phyloP scores from a whole-genome alignment of 2,797 vertebrate species.

The Valencia hispanica region DNA sequence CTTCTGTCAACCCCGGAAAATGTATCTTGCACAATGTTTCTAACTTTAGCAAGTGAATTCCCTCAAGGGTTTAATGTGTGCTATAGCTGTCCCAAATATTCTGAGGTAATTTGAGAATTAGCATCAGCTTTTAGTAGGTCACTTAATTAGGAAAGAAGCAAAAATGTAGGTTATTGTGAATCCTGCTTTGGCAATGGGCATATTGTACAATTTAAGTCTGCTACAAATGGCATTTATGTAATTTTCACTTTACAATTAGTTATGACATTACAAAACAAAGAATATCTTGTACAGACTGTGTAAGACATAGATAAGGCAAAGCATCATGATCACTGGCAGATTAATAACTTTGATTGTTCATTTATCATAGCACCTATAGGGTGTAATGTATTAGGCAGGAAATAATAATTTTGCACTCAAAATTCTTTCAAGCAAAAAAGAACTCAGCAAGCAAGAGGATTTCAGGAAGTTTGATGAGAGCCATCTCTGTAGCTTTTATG shows the following conservation, averaged over 20 bases:
- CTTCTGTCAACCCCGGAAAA: conserved; percentile 37
- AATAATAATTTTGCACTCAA: background rate
- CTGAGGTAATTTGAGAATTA: conserved; percentile 61
- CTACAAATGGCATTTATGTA: conserved; percentile 13
- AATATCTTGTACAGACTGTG: background rate
- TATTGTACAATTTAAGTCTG: conserved; percentile 48
- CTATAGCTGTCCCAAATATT: conserved; percentile 37
- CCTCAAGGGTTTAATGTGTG: conserved; percentile 50
- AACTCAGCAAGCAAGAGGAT: background rate
- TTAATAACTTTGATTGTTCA: background rate
- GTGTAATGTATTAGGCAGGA: background rate
- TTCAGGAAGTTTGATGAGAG: background rate
- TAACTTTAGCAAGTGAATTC: conserved; percentile 53
- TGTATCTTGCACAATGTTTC: conserved; percentile 24
- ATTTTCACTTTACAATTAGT: background rate
- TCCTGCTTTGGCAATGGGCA: conserved; percentile 43
- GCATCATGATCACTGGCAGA: background rate
- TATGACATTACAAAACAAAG: background rate
- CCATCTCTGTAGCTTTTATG: background rate
- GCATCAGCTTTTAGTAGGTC: conserved; percentile 52
- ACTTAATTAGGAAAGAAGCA: conserved; percentile 47
- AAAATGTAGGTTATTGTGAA: conserved; percentile 50
- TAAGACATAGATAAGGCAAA: background rate
- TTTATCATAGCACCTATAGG: background rate
- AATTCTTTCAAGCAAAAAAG: background rate